phyloP scores from a whole-genome alignment of 1,140 invertebrate genomes.

The Zaprionus kolodkinae region DNA sequence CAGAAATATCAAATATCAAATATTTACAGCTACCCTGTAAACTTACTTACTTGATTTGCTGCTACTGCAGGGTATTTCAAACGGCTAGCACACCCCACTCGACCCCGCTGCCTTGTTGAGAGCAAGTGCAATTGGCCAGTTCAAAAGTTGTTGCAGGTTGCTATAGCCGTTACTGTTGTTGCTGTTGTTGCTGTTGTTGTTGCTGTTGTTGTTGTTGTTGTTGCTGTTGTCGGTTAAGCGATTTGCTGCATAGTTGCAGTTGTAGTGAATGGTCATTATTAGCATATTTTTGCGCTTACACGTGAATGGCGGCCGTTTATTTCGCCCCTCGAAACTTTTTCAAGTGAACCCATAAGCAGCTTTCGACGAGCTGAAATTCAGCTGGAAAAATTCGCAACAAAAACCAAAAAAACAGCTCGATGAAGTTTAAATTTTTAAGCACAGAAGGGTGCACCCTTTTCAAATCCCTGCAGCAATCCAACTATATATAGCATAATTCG shows the following conservation, averaged over 20 bases:
- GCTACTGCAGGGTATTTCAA: not conserved
- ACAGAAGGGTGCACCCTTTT: not conserved
- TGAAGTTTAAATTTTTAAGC: not conserved
- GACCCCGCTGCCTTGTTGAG: conserved; percentile 16
- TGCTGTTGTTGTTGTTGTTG: not conserved
- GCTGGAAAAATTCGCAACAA: not conserved
- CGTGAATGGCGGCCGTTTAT: conserved; percentile 61
- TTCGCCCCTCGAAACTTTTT: conserved; percentile 41
- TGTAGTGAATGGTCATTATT: conserved; percentile 53
- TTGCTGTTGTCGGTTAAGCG: conserved; percentile 33
- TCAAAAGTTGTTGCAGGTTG: conserved; percentile 25
- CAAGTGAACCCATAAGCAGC: conserved; percentile 36
- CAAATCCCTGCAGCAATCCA: no score
- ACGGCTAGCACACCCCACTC: not conserved
- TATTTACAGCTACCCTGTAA: not conserved
- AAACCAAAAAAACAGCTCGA: not conserved
- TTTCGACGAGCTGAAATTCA: not conserved
- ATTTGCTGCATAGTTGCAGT: conserved; percentile 21
- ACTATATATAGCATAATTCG: no score
- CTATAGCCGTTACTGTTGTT: not conserved
- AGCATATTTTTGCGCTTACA: conserved; percentile 66
- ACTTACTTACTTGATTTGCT: not conserved
- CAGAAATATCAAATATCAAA: no score
- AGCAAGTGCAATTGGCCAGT: conserved; percentile 56
- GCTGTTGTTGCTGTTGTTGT: conserved; percentile 10